A percentile compares a stretch with the other conserved stretches of the same genome.
Evolutionary conservation across 2,888 invertebrate genomes (phyloP).

Genomic region (Meiosimyza decipiens): DNA sequence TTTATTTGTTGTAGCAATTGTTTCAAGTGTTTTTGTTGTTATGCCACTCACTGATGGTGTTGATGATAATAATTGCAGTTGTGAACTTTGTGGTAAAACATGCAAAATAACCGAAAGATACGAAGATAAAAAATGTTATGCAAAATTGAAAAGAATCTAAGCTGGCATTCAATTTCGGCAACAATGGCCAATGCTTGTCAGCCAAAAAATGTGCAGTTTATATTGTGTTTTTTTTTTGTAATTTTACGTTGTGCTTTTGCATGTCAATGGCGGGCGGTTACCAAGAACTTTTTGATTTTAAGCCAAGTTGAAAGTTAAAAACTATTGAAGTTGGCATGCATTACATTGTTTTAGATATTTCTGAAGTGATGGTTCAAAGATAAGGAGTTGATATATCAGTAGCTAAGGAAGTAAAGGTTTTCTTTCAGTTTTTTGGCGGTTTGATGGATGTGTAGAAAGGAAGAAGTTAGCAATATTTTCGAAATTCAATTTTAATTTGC

Average conservation of each 20-base stretch:
- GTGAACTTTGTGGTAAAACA: constrained; percentile 17
- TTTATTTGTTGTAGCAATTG: too few species aligned
- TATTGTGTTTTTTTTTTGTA: background rate
- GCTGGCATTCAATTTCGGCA: constrained; percentile 25
- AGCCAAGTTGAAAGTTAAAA: constrained; percentile 47
- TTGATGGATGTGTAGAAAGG: too few species aligned
- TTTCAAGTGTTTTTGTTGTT: background rate
- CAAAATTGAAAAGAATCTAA: constrained; percentile 24
- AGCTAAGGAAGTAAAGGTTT: too few species aligned
- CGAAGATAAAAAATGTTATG: too few species aligned
- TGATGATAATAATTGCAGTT: constrained; percentile 17
- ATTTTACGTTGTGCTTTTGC: constrained; percentile 25
- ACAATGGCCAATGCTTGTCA: constrained; percentile 24
- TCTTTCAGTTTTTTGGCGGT: too few species aligned
- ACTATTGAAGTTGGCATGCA: constrained; percentile 48
- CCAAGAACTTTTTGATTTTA: constrained; percentile 45
- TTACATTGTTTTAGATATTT: constrained; percentile 35
- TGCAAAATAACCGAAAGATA: too few species aligned
- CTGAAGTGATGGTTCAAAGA: background rate
- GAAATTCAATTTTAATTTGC: too few species aligned
- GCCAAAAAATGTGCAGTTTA: constrained; percentile 30
- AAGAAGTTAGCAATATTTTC: too few species aligned
- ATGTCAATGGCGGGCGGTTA: constrained; percentile 7
- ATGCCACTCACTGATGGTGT: constrained; percentile 13
- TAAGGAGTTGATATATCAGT: too few species aligned